Evolutionary conservation across 2,113 vertebrate species (phyloP).

Genomic region (Notarius quadriscutis): DNA sequence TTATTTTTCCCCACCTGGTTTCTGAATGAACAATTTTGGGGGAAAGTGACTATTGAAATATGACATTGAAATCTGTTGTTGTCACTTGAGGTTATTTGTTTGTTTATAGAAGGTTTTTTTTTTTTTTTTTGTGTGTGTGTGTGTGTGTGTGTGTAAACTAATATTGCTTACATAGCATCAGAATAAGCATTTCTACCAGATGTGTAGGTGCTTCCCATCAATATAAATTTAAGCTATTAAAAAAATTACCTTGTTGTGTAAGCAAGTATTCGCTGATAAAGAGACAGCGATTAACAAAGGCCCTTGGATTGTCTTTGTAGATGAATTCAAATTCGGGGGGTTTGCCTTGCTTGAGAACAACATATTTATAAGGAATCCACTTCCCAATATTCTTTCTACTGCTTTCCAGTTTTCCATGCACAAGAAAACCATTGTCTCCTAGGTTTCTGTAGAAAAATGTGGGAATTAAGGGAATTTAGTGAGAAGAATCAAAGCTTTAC

Average conservation of each 20-base stretch:
- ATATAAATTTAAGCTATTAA: background rate
- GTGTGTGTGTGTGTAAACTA: no score
- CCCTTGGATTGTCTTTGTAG: background rate
- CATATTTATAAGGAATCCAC: conserved; percentile 76
- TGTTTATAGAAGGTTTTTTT: no score
- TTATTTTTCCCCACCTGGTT: no score
- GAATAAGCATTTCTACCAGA: no score
- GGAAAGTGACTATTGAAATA: no score
- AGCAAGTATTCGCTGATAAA: background rate
- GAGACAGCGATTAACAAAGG: conserved; percentile 28
- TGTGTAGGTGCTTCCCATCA: background rate
- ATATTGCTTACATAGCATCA: no score
- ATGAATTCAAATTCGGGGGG: background rate
- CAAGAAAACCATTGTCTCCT: conserved; percentile 54
- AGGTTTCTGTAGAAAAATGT: conserved; percentile 54
- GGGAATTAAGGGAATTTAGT: background rate
- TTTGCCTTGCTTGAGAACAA: accelerated
- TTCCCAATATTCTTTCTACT: background rate
- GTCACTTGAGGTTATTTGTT: no score
- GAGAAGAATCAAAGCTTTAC: background rate
- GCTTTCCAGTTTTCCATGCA: conserved; percentile 59
- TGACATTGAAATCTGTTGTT: no score
- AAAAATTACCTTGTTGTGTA: conserved; percentile 52
- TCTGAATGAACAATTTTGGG: no score
- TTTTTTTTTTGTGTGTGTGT: no score